Conservation (phyloP, 2,113 vertebrate species). For the Maccullochella peelii region DNA sequence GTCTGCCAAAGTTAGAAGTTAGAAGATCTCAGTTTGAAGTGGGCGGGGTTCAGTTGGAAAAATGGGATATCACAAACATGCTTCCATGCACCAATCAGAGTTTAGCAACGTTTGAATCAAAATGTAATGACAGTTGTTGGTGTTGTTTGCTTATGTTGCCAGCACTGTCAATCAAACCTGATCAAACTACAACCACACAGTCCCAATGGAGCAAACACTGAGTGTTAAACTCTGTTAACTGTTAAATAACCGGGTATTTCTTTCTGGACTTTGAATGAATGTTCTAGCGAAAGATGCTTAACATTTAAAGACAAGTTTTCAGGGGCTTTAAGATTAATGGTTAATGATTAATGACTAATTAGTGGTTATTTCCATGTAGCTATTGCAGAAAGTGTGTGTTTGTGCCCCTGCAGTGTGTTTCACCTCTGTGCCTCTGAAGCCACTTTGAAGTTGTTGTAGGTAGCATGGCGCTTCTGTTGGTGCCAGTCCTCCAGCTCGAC, state of each 20-base stretch:
- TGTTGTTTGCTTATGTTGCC: neutral
- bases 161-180: neutral
- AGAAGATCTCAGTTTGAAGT: neutral
- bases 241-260: neutral
- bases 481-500: slow-evolving; percentile 87
- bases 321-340: neutral
- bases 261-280: neutral
- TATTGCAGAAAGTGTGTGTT: slow-evolving; percentile 2
- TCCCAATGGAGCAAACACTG: neutral
- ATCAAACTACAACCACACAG: neutral
- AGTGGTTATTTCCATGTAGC: neutral
- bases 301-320: neutral
- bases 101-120: neutral
- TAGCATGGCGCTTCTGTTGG: slow-evolving; percentile 83
- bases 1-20: neutral
- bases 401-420: slow-evolving; percentile 16
- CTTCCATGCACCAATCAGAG: too few species aligned
- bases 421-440: slow-evolving; percentile 84
- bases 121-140: neutral
- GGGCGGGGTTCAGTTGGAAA: neutral
- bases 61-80: neutral
- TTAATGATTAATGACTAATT: too few species aligned
- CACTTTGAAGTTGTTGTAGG: slow-evolving; percentile 85
- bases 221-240: neutral
- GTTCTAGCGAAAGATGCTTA: neutral